phyloP scores from a whole-genome alignment of 2,797 vertebrate genomes.

The Sebastiscus albofasciatus region DNA sequence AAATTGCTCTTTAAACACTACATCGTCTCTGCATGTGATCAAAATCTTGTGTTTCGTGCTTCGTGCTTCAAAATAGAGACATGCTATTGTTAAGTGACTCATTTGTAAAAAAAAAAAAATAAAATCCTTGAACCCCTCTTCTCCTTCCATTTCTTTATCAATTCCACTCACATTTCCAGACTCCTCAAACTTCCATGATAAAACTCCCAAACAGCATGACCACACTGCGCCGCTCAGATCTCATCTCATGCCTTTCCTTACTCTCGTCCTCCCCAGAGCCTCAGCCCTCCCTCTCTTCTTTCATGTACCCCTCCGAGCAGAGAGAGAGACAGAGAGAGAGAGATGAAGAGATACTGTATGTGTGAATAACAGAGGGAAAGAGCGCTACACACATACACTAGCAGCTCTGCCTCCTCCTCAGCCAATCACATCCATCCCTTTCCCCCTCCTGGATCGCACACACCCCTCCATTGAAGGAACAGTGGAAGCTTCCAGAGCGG shows the following conservation, averaged over 20 bases:
- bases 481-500: conserved; percentile 53
- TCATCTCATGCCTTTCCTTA: conserved; percentile 36
- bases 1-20: background rate
- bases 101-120: background rate
- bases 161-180: conserved; percentile 1
- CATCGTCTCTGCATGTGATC: background rate
- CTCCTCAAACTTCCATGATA: conserved; percentile 16
- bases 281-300: background rate
- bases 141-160: background rate
- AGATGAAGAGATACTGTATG: conserved; percentile 48
- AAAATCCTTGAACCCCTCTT: too few relatives aligned
- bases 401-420: conserved; percentile 10
- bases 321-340: conserved; percentile 25
- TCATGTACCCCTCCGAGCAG: conserved; percentile 31
- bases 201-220: conserved; percentile 23
- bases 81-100: background rate
- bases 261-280: conserved; percentile 27
- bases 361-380: conserved; percentile 9
- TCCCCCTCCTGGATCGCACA: conserved; percentile 18
- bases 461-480: conserved; percentile 52
- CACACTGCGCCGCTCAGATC: conserved; percentile 32
- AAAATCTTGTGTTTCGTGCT: background rate
- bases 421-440: conserved; percentile 42
- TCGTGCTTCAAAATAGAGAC: background rate
- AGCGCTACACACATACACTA: conserved; percentile 7